Conservation (phyloP, 2,113 vertebrate genomes). For the Raja brachyura region DNA sequence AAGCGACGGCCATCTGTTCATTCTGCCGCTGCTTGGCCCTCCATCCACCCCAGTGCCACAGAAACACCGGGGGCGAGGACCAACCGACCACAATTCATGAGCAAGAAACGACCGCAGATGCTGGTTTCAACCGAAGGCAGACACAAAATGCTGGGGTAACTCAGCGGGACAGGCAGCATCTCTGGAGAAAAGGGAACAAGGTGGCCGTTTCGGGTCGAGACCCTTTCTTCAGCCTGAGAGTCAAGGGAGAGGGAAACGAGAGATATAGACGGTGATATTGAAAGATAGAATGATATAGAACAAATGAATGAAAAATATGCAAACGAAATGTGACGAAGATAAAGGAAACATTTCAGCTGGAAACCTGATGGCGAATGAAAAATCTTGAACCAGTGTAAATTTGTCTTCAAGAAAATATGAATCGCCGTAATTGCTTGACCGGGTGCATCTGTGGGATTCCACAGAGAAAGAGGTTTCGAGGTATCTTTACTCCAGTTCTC, state of each 20-base stretch:
- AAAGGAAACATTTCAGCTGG: background rate
- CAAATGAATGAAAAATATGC: no score
- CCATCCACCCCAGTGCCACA: background rate
- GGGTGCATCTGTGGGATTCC: background rate
- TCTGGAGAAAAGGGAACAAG: no score
- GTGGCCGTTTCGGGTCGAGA: no score
- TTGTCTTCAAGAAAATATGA: background rate
- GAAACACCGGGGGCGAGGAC: background rate
- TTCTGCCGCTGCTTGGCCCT: background rate
- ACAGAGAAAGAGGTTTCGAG: background rate
- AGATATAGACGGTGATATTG: no score
- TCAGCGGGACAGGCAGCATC: no score
- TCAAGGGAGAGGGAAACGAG: no score
- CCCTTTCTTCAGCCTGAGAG: no score
- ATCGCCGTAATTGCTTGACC: background rate
- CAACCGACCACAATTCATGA: background rate
- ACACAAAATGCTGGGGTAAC: no score
- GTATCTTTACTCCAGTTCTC: background rate
- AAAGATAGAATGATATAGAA: no score
- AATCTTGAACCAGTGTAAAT: background rate
- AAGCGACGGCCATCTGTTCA: constrained; percentile 30
- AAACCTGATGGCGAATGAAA: background rate
- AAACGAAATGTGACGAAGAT: no score
- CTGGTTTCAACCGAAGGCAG: no score
- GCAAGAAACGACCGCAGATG: no score